Evolutionary conservation across 1,140 invertebrate species (phyloP), one percentile per base, ranked within the genome.

Genomic region (Hyposmocoma kahamanoa): DNA sequence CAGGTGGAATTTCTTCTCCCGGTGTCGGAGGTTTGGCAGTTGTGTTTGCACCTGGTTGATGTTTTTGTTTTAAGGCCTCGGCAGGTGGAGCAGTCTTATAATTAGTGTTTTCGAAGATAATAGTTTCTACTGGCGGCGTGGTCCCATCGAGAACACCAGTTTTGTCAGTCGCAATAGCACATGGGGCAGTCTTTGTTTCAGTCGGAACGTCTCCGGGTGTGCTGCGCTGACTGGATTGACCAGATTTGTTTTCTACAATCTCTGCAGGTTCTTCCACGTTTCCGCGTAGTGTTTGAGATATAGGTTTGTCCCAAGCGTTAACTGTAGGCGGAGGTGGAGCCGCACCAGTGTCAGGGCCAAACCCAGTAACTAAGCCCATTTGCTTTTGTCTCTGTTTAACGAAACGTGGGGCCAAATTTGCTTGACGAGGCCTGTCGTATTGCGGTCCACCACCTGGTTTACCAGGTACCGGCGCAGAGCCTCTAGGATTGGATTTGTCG

Each of bases 21-120:
- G 78, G 73, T 53, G 67, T 56, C 34, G 47, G 46, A 64, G 46
- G 50, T 30, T 64, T 11, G 62, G 76, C 84, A 4, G 74, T 65
- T 51, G 72, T 68, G 28, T 62, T 68, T 18, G 72, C 50, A 89
- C 84, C 55, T 80, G 87, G 59, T 86, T 88, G 59, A 87, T 90
- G 61, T 89, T 89, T 87, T 89, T 91, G 68, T 86, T 91, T 67
- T 86, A 91, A 59, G 80, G 68, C 88, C 75, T 87, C 90, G 28
- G 78, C 81, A 13, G 81, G 79, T 63, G 69, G 90, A 67, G 78
- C 77, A 47, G 91, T 90, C 82, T 94, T 94, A 67, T 94, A 96
- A 72, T 96, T 96, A 0, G 95, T 96, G 77, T 97, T 97, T 72
- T 97, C 96, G 72, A 97, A 97, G 49, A 97, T 96, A 24, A 97